Percentiles rank a stretch among this genome's conserved stretches.
Conservation (phyloP, 2,113 vertebrate genomes). For the Empidonax traillii region DNA sequence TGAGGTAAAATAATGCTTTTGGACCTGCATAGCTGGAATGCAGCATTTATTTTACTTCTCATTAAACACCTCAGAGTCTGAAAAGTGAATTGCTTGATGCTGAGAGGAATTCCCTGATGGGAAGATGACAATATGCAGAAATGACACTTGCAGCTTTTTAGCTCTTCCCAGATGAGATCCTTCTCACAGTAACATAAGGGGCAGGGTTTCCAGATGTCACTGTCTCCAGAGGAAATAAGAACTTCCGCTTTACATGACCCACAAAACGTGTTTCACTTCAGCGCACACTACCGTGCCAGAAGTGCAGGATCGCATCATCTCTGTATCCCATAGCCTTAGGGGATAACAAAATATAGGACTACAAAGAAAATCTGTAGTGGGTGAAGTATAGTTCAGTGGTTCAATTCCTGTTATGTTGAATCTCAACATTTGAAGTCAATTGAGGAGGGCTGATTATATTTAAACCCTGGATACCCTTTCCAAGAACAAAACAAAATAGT, state of each 20-base stretch:
- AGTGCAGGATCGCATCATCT: neutral
- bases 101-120: neutral
- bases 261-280: neutral
- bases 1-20: neutral
- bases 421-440: conserved; percentile 3
- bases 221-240: conserved; percentile 20
- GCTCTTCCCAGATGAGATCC: neutral
- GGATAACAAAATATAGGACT: neutral
- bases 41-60: neutral
- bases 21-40: neutral
- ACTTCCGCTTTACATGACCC: neutral
- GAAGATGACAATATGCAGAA: neutral
- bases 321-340: neutral
- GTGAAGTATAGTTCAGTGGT: neutral
- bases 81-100: neutral
- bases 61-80: neutral
- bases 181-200: neutral
- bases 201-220: conserved; percentile 18
- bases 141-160: neutral
- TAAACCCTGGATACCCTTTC: neutral
- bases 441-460: neutral
- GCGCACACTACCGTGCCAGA: neutral
- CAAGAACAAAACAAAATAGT: neutral
- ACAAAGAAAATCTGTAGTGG: neutral
- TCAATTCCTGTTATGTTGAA: neutral